phyloP scores from a whole-genome alignment of 2,888 invertebrate genomes.

The Melanargia galathea region DNA sequence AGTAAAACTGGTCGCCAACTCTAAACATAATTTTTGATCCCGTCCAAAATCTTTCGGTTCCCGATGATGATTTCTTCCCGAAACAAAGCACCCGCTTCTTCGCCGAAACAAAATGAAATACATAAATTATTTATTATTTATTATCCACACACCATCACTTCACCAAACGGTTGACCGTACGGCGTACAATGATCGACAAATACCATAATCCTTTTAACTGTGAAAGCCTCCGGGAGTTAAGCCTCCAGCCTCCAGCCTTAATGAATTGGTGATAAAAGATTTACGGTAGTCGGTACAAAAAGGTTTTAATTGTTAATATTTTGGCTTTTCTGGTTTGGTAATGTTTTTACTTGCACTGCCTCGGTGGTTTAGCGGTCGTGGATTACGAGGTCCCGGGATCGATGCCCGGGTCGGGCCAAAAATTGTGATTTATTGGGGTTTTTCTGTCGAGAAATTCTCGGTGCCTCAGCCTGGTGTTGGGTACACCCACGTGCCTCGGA shows the following conservation, averaged over 20 bases:
- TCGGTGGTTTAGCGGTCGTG: too few relatives aligned
- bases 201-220: conserved; percentile 9
- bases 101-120: background rate
- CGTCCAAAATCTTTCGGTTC: too few relatives aligned
- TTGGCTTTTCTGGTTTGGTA: background rate
- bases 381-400: too few relatives aligned
- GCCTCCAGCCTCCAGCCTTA: background rate
- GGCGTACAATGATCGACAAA: background rate
- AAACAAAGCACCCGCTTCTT: background rate
- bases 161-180: background rate
- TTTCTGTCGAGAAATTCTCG: too few relatives aligned
- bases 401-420: too few relatives aligned
- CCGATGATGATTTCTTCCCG: too few relatives aligned
- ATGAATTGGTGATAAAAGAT: conserved; percentile 1
- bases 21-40: background rate
- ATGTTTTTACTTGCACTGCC: background rate
- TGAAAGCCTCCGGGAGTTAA: conserved; percentile 2
- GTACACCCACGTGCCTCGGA: too few relatives aligned
- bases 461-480: too few relatives aligned
- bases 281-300: conserved; percentile 1
- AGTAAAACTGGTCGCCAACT: too few relatives aligned
- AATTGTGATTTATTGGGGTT: too few relatives aligned
- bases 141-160: background rate
- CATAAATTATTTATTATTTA: too few relatives aligned
- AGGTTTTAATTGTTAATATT: background rate